These are phyloP conservation scores for Autographa pulchrina DNA, from an alignment of 2,888 invertebrate species.

Conservation along the genomic window DNA sequence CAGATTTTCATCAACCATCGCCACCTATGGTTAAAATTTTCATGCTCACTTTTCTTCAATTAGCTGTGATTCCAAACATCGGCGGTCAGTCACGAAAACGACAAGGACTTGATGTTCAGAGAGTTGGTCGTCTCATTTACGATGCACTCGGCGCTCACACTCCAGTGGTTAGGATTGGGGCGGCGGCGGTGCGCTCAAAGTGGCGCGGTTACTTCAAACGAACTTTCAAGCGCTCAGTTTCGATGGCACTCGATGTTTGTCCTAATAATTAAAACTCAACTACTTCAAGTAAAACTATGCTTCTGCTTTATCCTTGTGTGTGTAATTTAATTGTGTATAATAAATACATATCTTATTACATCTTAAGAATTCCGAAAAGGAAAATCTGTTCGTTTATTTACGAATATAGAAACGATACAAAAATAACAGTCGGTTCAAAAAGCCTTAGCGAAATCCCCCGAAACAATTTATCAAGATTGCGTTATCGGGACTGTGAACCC, in stretches of 20 bases:
- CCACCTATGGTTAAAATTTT: too few relatives aligned
- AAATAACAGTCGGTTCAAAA: background rate
- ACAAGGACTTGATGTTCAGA: conserved; percentile 40
- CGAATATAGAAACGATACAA: background rate
- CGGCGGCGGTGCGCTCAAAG: conserved; percentile 41
- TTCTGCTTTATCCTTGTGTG: too few relatives aligned
- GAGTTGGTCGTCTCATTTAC: conserved; percentile 56
- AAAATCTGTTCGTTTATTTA: background rate
- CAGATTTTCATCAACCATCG: too few relatives aligned
- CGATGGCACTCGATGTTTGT: background rate
- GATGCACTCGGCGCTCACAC: conserved; percentile 50
- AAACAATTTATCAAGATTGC: conserved; percentile 5
- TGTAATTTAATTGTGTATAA: too few relatives aligned
- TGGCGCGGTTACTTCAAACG: conserved; percentile 26
- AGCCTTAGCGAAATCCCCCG: background rate
- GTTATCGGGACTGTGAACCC: background rate
- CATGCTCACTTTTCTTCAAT: conserved; percentile 23
- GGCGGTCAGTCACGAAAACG: conserved; percentile 16
- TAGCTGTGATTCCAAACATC: background rate
- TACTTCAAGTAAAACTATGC: background rate
- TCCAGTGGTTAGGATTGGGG: conserved; percentile 39
- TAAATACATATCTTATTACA: too few relatives aligned
- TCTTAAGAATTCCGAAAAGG: background rate
- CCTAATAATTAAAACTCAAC: background rate
- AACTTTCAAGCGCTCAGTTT: conserved; percentile 18